Percentiles rank a stretch among this genome's conserved stretches.
These are phyloP conservation scores for Sthenelais limicola DNA, from an alignment of 2,888 invertebrate species.

Conservation along the genomic window DNA sequence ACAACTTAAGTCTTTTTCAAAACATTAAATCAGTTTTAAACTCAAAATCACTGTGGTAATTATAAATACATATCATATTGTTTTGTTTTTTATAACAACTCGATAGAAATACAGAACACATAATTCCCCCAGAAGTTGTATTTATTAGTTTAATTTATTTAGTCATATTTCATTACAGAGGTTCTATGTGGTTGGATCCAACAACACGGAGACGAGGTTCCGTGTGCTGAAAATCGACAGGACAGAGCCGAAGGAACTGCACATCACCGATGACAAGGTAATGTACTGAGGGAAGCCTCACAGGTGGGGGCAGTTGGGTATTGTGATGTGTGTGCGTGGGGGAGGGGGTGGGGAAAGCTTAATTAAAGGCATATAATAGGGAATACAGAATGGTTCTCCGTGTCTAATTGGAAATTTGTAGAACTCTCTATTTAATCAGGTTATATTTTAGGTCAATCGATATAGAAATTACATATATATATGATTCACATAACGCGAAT, in stretches of 20 bases:
- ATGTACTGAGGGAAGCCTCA: no score
- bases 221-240: constrained; percentile 94
- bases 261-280: constrained; percentile 84
- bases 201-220: constrained; percentile 91
- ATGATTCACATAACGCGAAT: no score
- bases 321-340: no score
- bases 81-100: background rate
- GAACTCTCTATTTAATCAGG: no score
- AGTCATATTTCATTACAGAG: constrained; percentile 76
- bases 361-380: no score
- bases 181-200: constrained; percentile 95
- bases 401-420: no score
- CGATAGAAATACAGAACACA: background rate
- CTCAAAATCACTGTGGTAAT: background rate
- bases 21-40: background rate
- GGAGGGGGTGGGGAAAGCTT: no score
- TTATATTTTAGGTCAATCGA: no score
- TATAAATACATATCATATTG: background rate
- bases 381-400: no score
- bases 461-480: no score
- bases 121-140: background rate
- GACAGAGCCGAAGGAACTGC: constrained; percentile 85
- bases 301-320: no score
- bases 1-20: background rate
- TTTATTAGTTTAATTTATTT: background rate